A percentile compares a stretch with the other conserved stretches of the same genome.
Evolutionary conservation across 2,888 invertebrate species (phyloP).

Genomic region (Caenorhabditis sp.): DNA sequence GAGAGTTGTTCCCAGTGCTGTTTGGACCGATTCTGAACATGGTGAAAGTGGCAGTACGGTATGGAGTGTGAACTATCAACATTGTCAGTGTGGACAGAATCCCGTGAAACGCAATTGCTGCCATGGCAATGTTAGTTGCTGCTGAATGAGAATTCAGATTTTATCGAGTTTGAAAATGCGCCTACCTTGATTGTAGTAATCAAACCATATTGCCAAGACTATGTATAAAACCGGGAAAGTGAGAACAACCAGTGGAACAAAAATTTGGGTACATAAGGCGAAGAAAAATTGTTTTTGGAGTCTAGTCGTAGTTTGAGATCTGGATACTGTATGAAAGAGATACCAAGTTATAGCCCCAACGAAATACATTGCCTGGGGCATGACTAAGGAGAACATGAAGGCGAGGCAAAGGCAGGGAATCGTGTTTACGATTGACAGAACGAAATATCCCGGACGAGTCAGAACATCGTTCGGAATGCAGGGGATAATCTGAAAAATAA

Average conservation of each 20-base stretch:
- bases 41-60: slow-evolving; percentile 31
- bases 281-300: slow-evolving; percentile 53
- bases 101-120: slow-evolving; percentile 41
- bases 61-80: slow-evolving; percentile 48
- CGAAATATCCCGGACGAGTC: slow-evolving; percentile 41
- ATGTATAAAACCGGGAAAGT: slow-evolving; percentile 30
- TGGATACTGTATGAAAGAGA: slow-evolving; percentile 40
- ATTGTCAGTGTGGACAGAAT: slow-evolving; percentile 43
- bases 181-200: slow-evolving; percentile 49
- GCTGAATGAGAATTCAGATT: slow-evolving; percentile 1
- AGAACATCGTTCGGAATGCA: slow-evolving; percentile 41
- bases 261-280: slow-evolving; percentile 48
- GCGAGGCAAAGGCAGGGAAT: slow-evolving; percentile 40
- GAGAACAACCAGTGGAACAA: slow-evolving; percentile 29
- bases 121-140: slow-evolving; percentile 27
- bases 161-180: background rate
- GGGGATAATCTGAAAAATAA: slow-evolving; percentile 34
- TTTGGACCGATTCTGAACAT: slow-evolving; percentile 12
- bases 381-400: slow-evolving; percentile 27
- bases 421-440: slow-evolving; percentile 27
- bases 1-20: slow-evolving; percentile 12
- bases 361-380: slow-evolving; percentile 16
- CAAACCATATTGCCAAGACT: slow-evolving; percentile 37
- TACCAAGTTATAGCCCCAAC: slow-evolving; percentile 11
- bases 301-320: slow-evolving; percentile 44